Base-by-base conservation (phyloP, 2,113 vertebrate species). In the Cynocephalus volans region DNA sequence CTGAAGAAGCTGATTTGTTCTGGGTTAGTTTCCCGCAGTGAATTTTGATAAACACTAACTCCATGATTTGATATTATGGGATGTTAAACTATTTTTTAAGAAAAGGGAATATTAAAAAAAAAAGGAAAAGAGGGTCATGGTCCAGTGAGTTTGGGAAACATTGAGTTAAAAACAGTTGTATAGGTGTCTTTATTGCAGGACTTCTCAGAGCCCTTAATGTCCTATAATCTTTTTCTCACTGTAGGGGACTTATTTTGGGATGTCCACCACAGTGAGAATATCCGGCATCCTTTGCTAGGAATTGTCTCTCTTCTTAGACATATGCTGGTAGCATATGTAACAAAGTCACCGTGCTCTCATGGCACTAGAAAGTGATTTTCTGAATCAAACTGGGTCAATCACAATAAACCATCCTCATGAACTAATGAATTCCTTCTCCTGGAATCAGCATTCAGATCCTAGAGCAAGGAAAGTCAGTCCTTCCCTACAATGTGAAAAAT, bases 1-100 rank as follows among this genome's bases (percentile, higher is more conserved):
- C 18, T 33, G 58, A 83, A 76, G 90, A 48, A 67, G 75, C 21
- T 88, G n/a, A 5, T 50, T 70, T 77, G 19, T 93, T 76, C 75
- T 82, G 76, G 60, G 45, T 90, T 69, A 73, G 9, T 70, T 95
- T 69, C 60, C 3, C 52, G 52, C 86, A 95, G 80, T 58, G 41
- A 58, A 77, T 95, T 90, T 76, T 95, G 80, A 86, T 58, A 88
- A 75, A 86, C 2, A 8, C 24, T 41, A 62, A 76, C 82, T 58
- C 15, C 23, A 50, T 90, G 54, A 83, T 64, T 75, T 89, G n/a
- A 70, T 93, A 28, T 60, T 69, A 67, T 41, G 82, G 10, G 31
- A 85, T 62, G 4, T 79, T 75, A 89, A 81, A n/a, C 15, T 60
- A 28, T 64, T 48, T 88, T 94, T 96, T 82, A 73, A 62, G 45